phyloP scores from a whole-genome alignment of 2,888 invertebrate species.

The Oscheius sp. region DNA sequence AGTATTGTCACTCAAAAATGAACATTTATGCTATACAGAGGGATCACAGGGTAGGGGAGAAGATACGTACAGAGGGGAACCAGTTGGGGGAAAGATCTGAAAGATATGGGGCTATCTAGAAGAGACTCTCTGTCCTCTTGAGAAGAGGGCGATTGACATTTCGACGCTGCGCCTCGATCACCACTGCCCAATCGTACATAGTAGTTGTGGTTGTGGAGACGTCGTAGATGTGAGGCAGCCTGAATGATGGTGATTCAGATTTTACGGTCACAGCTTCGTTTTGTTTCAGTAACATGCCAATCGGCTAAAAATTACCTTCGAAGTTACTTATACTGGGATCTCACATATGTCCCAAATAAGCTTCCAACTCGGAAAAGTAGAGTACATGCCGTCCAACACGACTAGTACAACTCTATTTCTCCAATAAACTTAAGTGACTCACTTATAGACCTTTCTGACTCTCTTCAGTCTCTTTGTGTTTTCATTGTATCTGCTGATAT shows the following conservation, averaged over 20 bases:
- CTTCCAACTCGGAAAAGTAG: background rate
- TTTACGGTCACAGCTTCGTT: background rate
- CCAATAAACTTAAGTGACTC: background rate
- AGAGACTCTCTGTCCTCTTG: conserved; percentile 27
- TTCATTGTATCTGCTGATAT: conserved; percentile 65
- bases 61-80: background rate
- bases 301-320: background rate
- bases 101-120: background rate
- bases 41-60: background rate
- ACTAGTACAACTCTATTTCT: too few species aligned
- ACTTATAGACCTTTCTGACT: conserved; percentile 67
- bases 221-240: conserved; percentile 68
- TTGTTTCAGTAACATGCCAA: background rate
- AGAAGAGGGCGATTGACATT: conserved; percentile 20
- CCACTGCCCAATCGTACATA: conserved; percentile 69
- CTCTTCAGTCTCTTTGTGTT: conserved; percentile 68
- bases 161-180: conserved; percentile 61
- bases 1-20: too few species aligned
- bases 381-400: background rate
- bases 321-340: background rate
- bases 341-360: background rate
- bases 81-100: background rate
- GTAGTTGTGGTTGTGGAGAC: conserved; percentile 65
- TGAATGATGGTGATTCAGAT: conserved; percentile 18
- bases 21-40: background rate